These are phyloP conservation scores for Pardalotus punctatus DNA, from an alignment of 2,113 vertebrate species.

Conservation along the genomic window DNA sequence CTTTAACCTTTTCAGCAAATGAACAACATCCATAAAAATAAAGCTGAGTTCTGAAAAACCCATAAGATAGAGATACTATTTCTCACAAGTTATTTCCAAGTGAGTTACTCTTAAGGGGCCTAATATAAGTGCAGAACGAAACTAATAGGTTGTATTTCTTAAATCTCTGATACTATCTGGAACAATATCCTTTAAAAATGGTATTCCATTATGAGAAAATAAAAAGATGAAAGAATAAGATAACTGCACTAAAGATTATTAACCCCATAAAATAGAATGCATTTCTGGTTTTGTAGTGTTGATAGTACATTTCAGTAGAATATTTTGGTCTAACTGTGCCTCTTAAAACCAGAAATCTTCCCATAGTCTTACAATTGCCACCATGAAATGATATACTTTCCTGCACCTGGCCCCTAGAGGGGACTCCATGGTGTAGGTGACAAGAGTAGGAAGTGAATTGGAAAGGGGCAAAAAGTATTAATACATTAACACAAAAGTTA, in stretches of 20 bases:
- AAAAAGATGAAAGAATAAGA: slow-evolving; percentile 4
- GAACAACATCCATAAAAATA: neutral
- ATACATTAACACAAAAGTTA: neutral
- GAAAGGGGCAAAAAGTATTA: neutral
- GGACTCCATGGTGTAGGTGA: neutral
- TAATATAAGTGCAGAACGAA: neutral
- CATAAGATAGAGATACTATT: neutral
- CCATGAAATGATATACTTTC: neutral
- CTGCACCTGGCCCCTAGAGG: neutral
- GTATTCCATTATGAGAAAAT: neutral
- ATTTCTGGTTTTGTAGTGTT: neutral
- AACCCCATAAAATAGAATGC: neutral
- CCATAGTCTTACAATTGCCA: neutral
- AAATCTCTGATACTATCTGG: neutral
- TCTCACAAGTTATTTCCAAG: neutral
- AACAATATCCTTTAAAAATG: neutral
- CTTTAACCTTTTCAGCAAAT: slow-evolving; percentile 3
- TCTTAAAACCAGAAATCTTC: neutral
- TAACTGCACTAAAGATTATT: neutral
- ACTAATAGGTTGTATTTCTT: neutral
- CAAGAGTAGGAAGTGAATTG: neutral
- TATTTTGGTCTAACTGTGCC: neutral
- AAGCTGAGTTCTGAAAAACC: neutral
- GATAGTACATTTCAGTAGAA: neutral
- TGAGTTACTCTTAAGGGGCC: neutral